These are phyloP conservation scores for Scaptodrosophila latifasciaeformis DNA, from an alignment of 2,888 invertebrate genomes.

Conservation along the genomic window DNA sequence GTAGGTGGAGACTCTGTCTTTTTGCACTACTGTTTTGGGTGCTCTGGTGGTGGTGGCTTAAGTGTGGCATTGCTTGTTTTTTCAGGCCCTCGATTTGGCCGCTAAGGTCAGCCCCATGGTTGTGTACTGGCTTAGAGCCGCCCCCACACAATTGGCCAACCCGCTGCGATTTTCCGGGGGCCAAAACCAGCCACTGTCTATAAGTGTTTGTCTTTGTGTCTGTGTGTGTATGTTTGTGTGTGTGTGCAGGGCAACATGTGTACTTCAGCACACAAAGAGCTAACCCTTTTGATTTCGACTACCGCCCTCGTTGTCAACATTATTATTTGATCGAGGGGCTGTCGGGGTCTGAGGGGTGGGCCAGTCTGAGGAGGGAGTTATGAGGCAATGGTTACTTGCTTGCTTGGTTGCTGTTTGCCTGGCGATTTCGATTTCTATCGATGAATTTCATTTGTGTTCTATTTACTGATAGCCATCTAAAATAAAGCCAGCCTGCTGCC, in stretches of 20 bases:
- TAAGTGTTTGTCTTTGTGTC: slow-evolving; percentile 1
- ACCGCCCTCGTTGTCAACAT: slow-evolving; percentile 25
- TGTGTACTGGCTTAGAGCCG: slow-evolving; percentile 19
- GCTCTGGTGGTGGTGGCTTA: slow-evolving; percentile 30
- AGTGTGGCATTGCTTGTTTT: slow-evolving; percentile 61
- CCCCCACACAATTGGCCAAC: slow-evolving; percentile 7
- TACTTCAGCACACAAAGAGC: slow-evolving; percentile 66
- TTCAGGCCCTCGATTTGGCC: slow-evolving; percentile 39
- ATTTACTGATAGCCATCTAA: slow-evolving; percentile 73
- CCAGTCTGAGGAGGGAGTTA: no score
- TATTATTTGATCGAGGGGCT: no score
- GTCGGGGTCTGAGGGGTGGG: no score
- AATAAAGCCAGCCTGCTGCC: slow-evolving; percentile 36
- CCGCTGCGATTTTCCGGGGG: slow-evolving; percentile 23
- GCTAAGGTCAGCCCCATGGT: slow-evolving; percentile 44
- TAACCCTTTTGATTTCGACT: slow-evolving; percentile 28
- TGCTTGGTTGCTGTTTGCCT: slow-evolving; percentile 9
- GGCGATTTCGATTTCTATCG: slow-evolving; percentile 72
- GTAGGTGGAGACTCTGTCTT: slow-evolving; percentile 3
- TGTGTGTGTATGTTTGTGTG: slow-evolving; percentile 6
- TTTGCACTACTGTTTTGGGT: slow-evolving; percentile 13
- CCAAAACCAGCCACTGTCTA: slow-evolving; percentile 27
- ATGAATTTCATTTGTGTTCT: slow-evolving; percentile 72
- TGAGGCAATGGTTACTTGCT: no score
- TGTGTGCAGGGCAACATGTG: slow-evolving; percentile 61